Base-by-base conservation (phyloP, 2,797 vertebrate species). In the Chaenodraco wilsoni region DNA sequence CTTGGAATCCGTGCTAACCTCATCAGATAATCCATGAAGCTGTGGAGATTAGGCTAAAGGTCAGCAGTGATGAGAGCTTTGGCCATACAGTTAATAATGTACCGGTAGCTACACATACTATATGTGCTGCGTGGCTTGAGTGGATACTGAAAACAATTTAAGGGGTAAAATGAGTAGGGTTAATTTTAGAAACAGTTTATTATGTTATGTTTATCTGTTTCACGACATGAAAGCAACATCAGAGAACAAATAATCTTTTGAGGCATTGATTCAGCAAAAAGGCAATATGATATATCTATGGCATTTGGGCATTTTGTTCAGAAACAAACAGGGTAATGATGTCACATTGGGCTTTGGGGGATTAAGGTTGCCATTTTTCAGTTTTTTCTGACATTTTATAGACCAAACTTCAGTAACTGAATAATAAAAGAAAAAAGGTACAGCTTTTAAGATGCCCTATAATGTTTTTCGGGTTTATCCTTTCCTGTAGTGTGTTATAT, bases 1-100 rank as follows among this genome's bases (percentile, higher is more conserved):
- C 69, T 66, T 45, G 60, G 59, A 62, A 65, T 66, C 37, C 59
- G 8, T 9, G 14, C 65, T 82, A 74, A 86, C 84, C 84, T 87
- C 63, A 62, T 80, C 46, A 49, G 54, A 54, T 54, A 56, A 79
- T 67, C 79, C 46, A 54, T 56, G 56, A 66, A 52, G 48, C 59
- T 43, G 37, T 61, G 65, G 40, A 57, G 50, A 69, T 50, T 41
- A 72, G 70, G 55, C 79, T 7, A 79, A 54, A 78, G 71, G 80
- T 71, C 67, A 78, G 31, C 1, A 19, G 31, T 59, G 40, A 31
- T 2, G 9, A 63, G 65, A 40, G 46, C 55, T 61, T 62, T 54
- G 17, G 45, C 27, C 10, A 37, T 66, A 27, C 44, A n/a, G 11
- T 17, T 67, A 51, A 54, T 65, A 27, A 54, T 61, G 12, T 66